Evolutionary conservation across 2,888 invertebrate species (phyloP), one percentile per base, ranked within the genome.

Genomic region (Cartodere bifasciata): DNA sequence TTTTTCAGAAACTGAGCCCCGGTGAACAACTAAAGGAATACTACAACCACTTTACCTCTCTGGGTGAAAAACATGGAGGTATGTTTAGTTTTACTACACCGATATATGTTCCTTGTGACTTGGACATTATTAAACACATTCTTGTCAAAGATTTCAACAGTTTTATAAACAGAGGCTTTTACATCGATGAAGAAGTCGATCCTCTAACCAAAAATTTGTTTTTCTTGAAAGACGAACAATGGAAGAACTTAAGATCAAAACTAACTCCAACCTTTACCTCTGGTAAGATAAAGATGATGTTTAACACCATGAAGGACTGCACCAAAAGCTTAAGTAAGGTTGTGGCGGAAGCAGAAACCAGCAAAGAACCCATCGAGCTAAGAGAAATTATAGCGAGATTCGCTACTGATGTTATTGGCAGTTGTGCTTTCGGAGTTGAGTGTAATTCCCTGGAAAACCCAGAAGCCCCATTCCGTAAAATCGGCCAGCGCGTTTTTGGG

Each of bases 341-440:
- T 15, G 31, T 58, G 16, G 33, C 44, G 4, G 24, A 45, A 14
- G 17, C 33, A 16, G 28, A 34, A 2, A 37, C 29, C 29, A 48
- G 28, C 31, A 46, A 21, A 5, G 29, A 43, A 5, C 47, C 53
- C 1, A 36, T 60, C 1, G 66, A 68, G 27, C 45, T 64, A 2
- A 61, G 60, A 42, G 61, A 62, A 17, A 31, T 61, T 4, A 48
- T 58, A 15, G 57, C 60, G 0, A 53, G 61, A 3, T 67, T 55
- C 37, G 64, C 65, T 2, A 62, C 62, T 5, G 67, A 69, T 41
- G 62, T 67, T 0, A 65, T 68, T 25, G 69, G 66, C 0, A 64
- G 63, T 21, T 63, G 67, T 29, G 70, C 68, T 9, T 72, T 72
- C 44, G 71, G 71, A 12, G 55, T 72, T 4, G 66, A 70, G 38